Conservation (phyloP, 2,797 vertebrate genomes). For the Acanthurus lineatus region DNA sequence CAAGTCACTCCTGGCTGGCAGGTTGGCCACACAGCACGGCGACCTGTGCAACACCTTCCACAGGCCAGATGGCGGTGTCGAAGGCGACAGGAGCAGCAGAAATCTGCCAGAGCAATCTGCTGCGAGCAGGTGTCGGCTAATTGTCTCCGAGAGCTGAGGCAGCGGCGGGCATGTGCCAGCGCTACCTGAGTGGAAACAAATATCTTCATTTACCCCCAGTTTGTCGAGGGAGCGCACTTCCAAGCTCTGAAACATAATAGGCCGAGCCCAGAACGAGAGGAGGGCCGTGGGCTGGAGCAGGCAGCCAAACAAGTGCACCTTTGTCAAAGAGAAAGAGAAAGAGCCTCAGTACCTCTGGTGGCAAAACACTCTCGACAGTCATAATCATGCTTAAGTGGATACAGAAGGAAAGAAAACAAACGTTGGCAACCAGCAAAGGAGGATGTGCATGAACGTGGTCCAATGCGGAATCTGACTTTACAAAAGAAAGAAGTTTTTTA, state of each 20-base stretch:
- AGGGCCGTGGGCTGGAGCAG: constrained; percentile 46
- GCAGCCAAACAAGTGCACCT: constrained; percentile 69
- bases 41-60: constrained; percentile 93
- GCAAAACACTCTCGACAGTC: constrained; percentile 55
- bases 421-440: constrained; percentile 13
- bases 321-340: constrained; percentile 73
- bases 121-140: constrained; percentile 94
- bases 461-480: constrained; percentile 25
- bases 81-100: constrained; percentile 88
- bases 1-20: constrained; percentile 74
- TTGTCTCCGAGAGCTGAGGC: constrained; percentile 91
- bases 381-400: constrained; percentile 41
- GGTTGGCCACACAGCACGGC: constrained; percentile 77
- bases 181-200: constrained; percentile 90
- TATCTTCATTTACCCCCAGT: constrained; percentile 86
- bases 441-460: not conserved
- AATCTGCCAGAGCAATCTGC: constrained; percentile 96
- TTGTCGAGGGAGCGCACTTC: constrained; percentile 73
- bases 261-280: constrained; percentile 55
- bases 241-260: constrained; percentile 59
- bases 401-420: constrained; percentile 10
- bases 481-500: not conserved
- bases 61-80: constrained; percentile 92
- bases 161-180: constrained; percentile 83
- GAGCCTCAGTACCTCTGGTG: constrained; percentile 48